Evolutionary conservation across 2,888 invertebrate species (phyloP).

Genomic region (Oithona nana): DNA sequence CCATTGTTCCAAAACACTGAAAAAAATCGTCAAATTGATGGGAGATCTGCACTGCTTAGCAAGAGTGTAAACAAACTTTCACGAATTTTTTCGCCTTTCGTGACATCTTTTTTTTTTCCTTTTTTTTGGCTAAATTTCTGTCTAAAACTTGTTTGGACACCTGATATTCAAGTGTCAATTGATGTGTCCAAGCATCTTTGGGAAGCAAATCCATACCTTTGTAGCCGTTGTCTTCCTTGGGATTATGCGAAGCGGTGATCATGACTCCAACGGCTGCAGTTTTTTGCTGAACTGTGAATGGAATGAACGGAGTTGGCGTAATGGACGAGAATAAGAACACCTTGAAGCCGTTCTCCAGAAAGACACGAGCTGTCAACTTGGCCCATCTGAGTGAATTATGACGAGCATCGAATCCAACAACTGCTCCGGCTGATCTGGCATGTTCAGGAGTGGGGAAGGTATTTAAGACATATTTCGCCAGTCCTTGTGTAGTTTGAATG

Average conservation of each 20-base stretch:
- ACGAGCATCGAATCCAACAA: constrained; percentile 80
- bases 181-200: too few species aligned
- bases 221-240: constrained; percentile 87
- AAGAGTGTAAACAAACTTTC: too few species aligned
- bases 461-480: constrained; percentile 46
- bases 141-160: too few species aligned
- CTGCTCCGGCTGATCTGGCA: constrained; percentile 47
- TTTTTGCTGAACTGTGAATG: constrained; percentile 55
- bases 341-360: constrained; percentile 48
- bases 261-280: constrained; percentile 68
- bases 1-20: constrained; percentile 74
- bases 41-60: too few species aligned
- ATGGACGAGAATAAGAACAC: constrained; percentile 61
- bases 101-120: too few species aligned
- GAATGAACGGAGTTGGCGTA: constrained; percentile 81
- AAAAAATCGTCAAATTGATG: too few species aligned
- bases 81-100: too few species aligned
- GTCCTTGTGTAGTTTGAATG: constrained; percentile 47
- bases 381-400: constrained; percentile 65
- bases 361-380: constrained; percentile 62
- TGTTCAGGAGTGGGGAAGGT: constrained; percentile 31
- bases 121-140: too few species aligned
- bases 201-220: too few species aligned
- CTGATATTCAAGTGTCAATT: too few species aligned
- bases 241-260: constrained; percentile 91